These are phyloP conservation scores for Lithosia quadra DNA, from an alignment of 2,888 invertebrate species.

Conservation along the genomic window DNA sequence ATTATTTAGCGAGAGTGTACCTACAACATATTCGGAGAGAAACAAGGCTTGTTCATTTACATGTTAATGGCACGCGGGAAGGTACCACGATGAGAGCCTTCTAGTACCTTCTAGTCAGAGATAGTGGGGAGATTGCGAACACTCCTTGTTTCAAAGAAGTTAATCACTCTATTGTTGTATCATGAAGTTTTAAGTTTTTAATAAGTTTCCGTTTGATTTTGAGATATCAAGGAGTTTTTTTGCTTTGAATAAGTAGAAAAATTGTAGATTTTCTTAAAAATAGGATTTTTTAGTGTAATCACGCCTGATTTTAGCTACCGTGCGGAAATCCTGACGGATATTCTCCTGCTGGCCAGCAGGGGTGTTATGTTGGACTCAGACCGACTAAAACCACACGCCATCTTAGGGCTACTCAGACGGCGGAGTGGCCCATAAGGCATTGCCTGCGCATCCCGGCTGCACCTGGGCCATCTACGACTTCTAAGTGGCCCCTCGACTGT, in stretches of 20 bases:
- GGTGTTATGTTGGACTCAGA: no score
- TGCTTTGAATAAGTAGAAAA: neutral
- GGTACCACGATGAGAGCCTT: conserved; percentile 32
- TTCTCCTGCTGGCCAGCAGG: no score
- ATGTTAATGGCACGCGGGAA: conserved; percentile 69
- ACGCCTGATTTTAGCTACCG: no score
- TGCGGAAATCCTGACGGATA: no score
- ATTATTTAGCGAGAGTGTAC: no score
- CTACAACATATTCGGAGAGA: conserved; percentile 60
- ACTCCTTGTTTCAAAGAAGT: conserved; percentile 50
- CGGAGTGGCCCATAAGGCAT: no score
- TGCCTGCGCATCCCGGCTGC: no score
- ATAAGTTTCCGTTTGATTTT: neutral
- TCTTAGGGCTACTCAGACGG: no score
- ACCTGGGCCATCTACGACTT: no score
- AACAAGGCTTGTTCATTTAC: conserved; percentile 76
- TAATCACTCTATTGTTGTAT: conserved; percentile 51
- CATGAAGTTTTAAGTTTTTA: conserved; percentile 30
- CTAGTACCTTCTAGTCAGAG: conserved; percentile 48
- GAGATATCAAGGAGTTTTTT: neutral
- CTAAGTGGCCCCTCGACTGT: no score
- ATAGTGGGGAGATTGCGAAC: conserved; percentile 37
- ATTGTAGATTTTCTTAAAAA: no score
- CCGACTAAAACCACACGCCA: no score
- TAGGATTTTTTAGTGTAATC: fast-evolving